Conservation (phyloP, 2,113 vertebrate genomes). For the Dromiciops gliroides region DNA sequence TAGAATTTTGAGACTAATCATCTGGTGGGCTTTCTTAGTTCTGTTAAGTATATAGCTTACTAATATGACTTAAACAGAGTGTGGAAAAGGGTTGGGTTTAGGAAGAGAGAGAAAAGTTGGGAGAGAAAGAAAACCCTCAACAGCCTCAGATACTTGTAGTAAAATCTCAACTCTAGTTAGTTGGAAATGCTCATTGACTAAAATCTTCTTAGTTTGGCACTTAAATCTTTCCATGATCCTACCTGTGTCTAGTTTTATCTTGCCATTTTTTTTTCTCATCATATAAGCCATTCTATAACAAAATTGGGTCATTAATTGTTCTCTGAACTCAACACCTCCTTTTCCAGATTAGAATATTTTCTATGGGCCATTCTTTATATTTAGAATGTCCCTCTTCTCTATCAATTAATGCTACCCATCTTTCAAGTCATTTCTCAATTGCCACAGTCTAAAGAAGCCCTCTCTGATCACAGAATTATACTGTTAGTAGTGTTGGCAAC, state of each 20-base stretch:
- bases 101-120: neutral
- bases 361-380: neutral
- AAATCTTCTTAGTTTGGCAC: neutral
- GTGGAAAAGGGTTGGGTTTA: neutral
- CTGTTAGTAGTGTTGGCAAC: neutral
- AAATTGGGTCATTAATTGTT: neutral
- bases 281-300: neutral
- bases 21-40: conserved; percentile 53
- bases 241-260: neutral
- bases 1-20: conserved; percentile 20
- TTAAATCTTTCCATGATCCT: neutral
- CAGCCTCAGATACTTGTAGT: neutral
- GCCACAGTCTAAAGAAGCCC: neutral
- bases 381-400: neutral
- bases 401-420: neutral
- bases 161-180: conserved; percentile 28
- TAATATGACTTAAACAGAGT: neutral
- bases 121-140: neutral
- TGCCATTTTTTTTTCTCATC: neutral
- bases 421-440: neutral
- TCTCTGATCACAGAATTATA: neutral
- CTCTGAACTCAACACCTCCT: neutral
- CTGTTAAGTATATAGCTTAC: conserved; percentile 37
- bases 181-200: neutral
- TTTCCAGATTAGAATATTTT: neutral